Percentiles rank a stretch among this genome's conserved stretches.
Conservation (phyloP, 1,140 invertebrate genomes). For the Ridgeia piscesae region DNA sequence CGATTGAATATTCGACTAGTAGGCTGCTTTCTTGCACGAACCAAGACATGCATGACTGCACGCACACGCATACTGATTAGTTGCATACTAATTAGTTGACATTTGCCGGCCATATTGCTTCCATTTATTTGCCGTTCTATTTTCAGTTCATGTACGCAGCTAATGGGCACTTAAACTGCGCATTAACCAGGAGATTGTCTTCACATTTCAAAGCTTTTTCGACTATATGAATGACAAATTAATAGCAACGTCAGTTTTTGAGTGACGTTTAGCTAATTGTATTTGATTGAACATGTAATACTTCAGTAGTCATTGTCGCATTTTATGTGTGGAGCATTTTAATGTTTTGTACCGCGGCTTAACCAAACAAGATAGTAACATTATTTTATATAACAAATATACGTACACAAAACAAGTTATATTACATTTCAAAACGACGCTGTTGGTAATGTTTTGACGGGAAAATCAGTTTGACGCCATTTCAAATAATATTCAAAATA, state of each 20-base stretch:
- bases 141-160: neutral
- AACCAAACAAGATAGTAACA: neutral
- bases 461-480: too few species aligned
- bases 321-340: neutral
- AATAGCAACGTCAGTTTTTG: neutral
- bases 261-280: neutral
- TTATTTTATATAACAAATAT: neutral
- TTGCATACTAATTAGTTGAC: neutral
- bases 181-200: neutral
- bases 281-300: neutral
- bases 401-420: too few species aligned
- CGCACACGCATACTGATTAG: neutral
- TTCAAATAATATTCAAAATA: too few species aligned
- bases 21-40: neutral
- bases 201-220: neutral
- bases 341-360: neutral
- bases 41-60: neutral
- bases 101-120: neutral
- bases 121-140: neutral
- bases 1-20: neutral
- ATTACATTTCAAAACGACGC: too few species aligned
- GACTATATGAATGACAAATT: neutral
- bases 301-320: neutral
- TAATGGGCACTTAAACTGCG: neutral
- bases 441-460: too few species aligned